Evolutionary conservation across 2,888 invertebrate species (phyloP), one percentile per base, ranked within the genome.

Genomic region (Pegoplata infirma): DNA sequence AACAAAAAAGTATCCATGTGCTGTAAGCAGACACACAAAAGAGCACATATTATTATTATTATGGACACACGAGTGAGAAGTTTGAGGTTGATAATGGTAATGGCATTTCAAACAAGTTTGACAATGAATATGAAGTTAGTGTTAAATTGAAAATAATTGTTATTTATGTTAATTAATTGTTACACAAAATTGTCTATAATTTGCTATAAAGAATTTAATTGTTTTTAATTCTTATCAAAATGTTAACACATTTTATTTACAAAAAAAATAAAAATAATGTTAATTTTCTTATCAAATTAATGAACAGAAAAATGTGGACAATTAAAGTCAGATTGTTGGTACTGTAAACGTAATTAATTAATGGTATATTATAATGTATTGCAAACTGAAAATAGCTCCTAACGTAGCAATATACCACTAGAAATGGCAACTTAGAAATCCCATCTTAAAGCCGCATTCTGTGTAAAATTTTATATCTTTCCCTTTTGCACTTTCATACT

Each of bases 101-200:
- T 79, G 79, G 61, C 69, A 79, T 75, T 79, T 75, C 36, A 46
- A 79, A 75, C 79, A 63, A 72, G 75, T 75, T 73, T 68, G 73
- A 68, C 63, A 68, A 63, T 75, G 79, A 71, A 61, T 75, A 75
- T 75, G 71, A 72, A 72, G 67, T 72, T 56, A 75, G 79, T 75
- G 79, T 79, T 75, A 79, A 75, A 79, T 79, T 79, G 71, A 63
- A 75, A 79, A 75, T 79, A 75, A 79, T 79, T 75, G 71, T 67
- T 72, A 72, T 75, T 75, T 79, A 71, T 71, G 69, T 67, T 79
- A 71, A 66, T 74, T 66, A 74, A 75, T 67, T 74, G 64, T 47
- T 47, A 16, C 1, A 47, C n/a, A 16, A 47, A 47, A 17, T 47
- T 51, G 7, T 23, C 23, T n/a, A 14, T 23, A 51, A 23, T 51